Evolutionary conservation across 2,797 vertebrate genomes (phyloP), one percentile per base, ranked within the genome.

Genomic region (Pitangus sulphuratus): DNA sequence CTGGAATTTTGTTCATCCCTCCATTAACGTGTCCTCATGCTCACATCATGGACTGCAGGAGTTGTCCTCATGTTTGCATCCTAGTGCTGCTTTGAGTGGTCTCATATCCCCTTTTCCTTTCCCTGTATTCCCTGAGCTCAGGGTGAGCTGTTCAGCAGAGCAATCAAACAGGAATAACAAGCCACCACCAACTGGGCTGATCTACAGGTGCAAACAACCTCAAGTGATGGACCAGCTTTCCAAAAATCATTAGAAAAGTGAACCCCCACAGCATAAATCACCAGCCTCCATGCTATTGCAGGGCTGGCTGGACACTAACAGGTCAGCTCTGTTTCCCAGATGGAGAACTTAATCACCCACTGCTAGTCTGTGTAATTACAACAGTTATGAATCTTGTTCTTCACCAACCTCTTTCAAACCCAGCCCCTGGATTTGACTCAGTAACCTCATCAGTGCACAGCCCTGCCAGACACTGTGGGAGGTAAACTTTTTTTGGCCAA

Each of bases 241-340:
- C 50, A 47, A 90, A 96, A 94, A 57, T 44, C 80, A 81, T 90
- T 78, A 84, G 87, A 65, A 85, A 62, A 79, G 19, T 20, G 47
- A 93, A 75, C 30, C 21, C 21, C 33, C 31, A 9, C 17, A 30
- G 56, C 65, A 79, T 57, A 72, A 85, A 84, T 84, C 85, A 90
- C 19, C 58, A 40, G 7, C 24, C 39, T 85, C 17, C n/a, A 31
- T 30, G 47, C 40, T n/a, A 12, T 19, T 51, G 17, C 31, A 50
- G 22, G 30, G 24, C 78, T 68, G 72, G n/a, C 77, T 71, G 72
- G 86, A 78, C 61, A 42, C 40, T 58, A 66, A 51, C 76, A 87
- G 50, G 68, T 75, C 70, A 76, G 45, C 54, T 87, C 60, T 53
- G 12, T 42, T 86, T 70, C 61, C 48, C 48, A 78, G 54, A 53